Percentiles rank a stretch among this genome's conserved stretches.
These are phyloP conservation scores for Microtus montanus DNA, from an alignment of 2,113 vertebrate genomes.

Conservation along the genomic window DNA sequence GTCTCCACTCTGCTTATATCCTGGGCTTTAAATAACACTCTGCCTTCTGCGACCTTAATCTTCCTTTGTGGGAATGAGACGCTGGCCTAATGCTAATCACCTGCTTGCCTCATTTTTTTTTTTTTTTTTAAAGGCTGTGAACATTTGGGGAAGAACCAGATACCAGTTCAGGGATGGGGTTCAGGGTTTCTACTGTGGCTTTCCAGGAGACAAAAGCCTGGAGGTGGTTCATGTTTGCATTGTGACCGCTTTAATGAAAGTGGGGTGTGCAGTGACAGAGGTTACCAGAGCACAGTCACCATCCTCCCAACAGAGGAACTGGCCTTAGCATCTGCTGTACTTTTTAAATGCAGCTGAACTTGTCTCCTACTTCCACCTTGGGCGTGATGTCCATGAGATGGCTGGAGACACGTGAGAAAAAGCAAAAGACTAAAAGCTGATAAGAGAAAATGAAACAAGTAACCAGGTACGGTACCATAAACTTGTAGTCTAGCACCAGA, in stretches of 20 bases:
- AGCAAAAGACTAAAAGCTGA: slow-evolving; percentile 1
- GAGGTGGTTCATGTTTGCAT: neutral
- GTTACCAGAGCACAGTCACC: neutral
- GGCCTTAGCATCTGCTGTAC: neutral
- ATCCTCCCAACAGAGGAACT: neutral
- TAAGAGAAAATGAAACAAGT: neutral
- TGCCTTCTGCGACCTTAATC: too few species aligned
- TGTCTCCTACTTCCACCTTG: neutral
- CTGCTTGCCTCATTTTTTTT: slow-evolving; percentile 76
- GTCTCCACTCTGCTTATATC: too few species aligned
- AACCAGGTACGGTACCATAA: neutral
- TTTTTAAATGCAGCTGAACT: neutral
- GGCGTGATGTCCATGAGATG: neutral
- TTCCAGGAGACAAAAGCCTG: neutral
- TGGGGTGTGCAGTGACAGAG: neutral
- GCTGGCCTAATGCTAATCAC: too few species aligned
- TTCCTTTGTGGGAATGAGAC: too few species aligned
- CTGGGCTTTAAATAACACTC: too few species aligned
- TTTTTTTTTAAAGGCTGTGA: neutral
- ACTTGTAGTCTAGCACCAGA: neutral
- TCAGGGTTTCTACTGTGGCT: neutral
- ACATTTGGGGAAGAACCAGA: neutral
- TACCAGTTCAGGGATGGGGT: neutral
- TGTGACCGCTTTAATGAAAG: neutral
- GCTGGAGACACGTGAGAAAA: neutral